Percentiles rank a stretch among this genome's conserved stretches.
Evolutionary conservation across 2,888 invertebrate species (phyloP).

Genomic region (Papilio protenor): DNA sequence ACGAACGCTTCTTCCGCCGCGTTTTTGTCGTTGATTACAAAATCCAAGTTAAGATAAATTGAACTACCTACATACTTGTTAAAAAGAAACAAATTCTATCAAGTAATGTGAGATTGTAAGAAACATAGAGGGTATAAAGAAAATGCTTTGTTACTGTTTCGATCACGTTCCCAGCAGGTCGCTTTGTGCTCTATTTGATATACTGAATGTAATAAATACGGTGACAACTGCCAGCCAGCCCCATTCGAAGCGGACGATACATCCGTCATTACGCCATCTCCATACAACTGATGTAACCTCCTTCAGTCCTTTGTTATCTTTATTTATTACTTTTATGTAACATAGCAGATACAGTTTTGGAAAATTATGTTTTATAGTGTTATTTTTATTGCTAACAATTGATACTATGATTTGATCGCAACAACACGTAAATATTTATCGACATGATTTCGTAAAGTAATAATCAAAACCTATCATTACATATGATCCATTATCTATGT

Average conservation of each 20-base stretch:
- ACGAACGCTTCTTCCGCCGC: no score
- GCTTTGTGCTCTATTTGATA: slow-evolving; percentile 68
- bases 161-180: slow-evolving; percentile 75
- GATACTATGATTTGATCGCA: not conserved
- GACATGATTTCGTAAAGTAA: not conserved
- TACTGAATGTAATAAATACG: slow-evolving; percentile 69
- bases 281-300: slow-evolving; percentile 57
- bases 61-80: not conserved
- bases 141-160: slow-evolving; percentile 52
- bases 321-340: slow-evolving; percentile 54
- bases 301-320: slow-evolving; percentile 58
- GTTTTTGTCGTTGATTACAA: not conserved
- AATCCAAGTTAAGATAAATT: not conserved
- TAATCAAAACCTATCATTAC: not conserved
- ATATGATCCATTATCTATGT: not conserved
- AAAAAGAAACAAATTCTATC: not conserved
- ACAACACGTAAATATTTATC: not conserved
- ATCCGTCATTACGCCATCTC: slow-evolving; percentile 72
- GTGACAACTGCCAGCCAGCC: slow-evolving; percentile 59
- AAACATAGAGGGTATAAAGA: slow-evolving; percentile 11
- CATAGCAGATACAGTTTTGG: slow-evolving; percentile 23
- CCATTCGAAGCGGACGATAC: slow-evolving; percentile 65
- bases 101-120: slow-evolving; percentile 1
- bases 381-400: not conserved
- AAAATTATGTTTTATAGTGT: not conserved